Base-by-base conservation (phyloP, 2,797 vertebrate genomes). In the Acropternis orthonyx region DNA sequence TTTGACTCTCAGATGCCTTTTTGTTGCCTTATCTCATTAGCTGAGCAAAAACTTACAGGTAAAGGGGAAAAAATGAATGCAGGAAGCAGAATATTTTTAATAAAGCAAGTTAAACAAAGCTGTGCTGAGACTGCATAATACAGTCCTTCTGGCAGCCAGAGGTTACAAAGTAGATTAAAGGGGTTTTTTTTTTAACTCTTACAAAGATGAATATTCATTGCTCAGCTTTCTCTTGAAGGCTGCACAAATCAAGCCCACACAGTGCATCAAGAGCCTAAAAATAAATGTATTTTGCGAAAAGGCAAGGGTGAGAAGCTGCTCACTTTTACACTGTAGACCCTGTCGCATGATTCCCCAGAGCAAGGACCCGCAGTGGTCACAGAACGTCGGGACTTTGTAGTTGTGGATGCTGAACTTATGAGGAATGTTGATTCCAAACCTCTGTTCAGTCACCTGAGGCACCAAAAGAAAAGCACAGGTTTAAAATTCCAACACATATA, bases 241-340 rank as follows among this genome's bases (percentile, higher is more conserved):
- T 92, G 59, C 30, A 69, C 54, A 88, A 81, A 92, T 48, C 43
- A 76, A 88, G 43, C 28, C 58, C 44, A 74, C 43, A 18, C 3
- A 18, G 37, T 39, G 48, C 61, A 91, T 12, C 61, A 37, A 18
- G 20, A 65, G 12, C 13, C n/a, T 63, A 76, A 92, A 91, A 93
- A 84, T 16, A 28, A 3, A 32, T 27, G 14, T 14, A 22, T 73
- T 78, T 86, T 78, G 36, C 81, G 85, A 19, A 88, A 79, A 89
- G 22, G 37, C 44, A 48, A 16, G 5, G 79, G 26, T 43, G 52
- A 44, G 63, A 77, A 55, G 9, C 46, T 85, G 62, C 98, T 98
- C 98, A 99, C 99, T 99, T 98, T 99, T 99, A 97, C 99, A 99
- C 94, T 99, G 99, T 10, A 99, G 98, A 46, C 99, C 99, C 97